Evolutionary conservation across 2,113 vertebrate species (phyloP).

Genomic region (Halichoerus grypus): DNA sequence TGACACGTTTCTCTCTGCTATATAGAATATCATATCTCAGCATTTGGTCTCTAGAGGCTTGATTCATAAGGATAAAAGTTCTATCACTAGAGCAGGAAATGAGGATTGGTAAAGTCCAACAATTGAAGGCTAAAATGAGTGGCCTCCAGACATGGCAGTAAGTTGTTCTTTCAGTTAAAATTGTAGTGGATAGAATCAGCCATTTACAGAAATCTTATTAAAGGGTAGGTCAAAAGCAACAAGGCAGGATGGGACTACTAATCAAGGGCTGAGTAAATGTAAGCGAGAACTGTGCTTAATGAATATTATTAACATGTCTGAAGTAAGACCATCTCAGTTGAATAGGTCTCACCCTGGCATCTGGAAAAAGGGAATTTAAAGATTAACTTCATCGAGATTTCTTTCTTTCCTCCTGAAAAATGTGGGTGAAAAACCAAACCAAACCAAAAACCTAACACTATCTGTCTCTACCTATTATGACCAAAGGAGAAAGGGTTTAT

Average conservation of each 20-base stretch:
- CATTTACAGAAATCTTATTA: constrained; percentile 34
- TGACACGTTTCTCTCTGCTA: background rate
- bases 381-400: background rate
- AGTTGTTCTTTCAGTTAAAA: constrained; percentile 28
- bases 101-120: background rate
- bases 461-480: background rate
- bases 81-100: background rate
- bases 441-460: background rate
- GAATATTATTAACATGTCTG: constrained; percentile 73
- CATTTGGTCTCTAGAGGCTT: background rate
- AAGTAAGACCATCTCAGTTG: background rate
- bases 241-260: constrained; percentile 13
- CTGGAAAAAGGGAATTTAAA: constrained; percentile 43
- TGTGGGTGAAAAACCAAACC: background rate
- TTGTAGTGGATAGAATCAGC: constrained; percentile 32
- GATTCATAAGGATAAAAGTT: background rate
- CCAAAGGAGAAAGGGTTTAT: background rate
- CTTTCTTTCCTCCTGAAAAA: background rate
- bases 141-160: background rate
- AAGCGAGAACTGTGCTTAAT: constrained; percentile 42
- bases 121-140: background rate
- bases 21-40: background rate
- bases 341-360: constrained; percentile 53
- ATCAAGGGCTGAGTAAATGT: constrained; percentile 37
- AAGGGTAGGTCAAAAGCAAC: constrained; percentile 63